Conservation (phyloP, 2,888 invertebrate species). For the Drosophila pseudotalamancana region DNA sequence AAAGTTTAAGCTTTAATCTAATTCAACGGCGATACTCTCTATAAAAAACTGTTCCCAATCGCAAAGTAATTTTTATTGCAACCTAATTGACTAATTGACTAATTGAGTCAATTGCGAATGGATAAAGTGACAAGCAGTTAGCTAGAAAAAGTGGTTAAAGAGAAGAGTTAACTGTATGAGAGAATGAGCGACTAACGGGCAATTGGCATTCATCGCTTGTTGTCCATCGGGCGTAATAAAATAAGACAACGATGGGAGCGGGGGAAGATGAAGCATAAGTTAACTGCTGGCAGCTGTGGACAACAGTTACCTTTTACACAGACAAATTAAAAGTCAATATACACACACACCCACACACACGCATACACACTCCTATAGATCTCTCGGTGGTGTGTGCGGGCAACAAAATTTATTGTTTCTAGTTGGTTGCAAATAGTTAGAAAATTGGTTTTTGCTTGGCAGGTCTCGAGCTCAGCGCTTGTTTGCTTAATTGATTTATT, state of each 20-base stretch:
- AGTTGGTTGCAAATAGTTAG: slow-evolving; percentile 50
- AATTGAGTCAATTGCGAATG: slow-evolving; percentile 15
- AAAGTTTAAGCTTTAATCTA: no score
- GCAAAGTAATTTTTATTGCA: slow-evolving; percentile 10
- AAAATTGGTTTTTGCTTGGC: slow-evolving; percentile 26
- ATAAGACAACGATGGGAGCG: slow-evolving; percentile 22
- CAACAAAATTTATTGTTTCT: slow-evolving; percentile 58
- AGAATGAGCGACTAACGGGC: slow-evolving; percentile 5
- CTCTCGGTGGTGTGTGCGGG: background rate
- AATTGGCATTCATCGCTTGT: slow-evolving; percentile 15
- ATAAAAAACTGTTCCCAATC: background rate
- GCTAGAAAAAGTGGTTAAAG: slow-evolving; percentile 8
- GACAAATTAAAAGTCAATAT: slow-evolving; percentile 69
- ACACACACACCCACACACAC: background rate
- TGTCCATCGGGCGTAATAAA: slow-evolving; percentile 24
- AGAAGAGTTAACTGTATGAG: background rate
- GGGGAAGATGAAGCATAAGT: slow-evolving; percentile 31
- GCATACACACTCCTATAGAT: background rate
- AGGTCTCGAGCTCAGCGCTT: slow-evolving; percentile 6
- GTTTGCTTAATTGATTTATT: slow-evolving; percentile 59
- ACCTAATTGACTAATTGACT: slow-evolving; percentile 20
- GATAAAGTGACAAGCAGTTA: slow-evolving; percentile 1
- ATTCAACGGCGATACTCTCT: no score
- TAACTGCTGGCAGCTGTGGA: slow-evolving; percentile 31
- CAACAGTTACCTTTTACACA: slow-evolving; percentile 32